Evolutionary conservation across 2,113 vertebrate genomes (phyloP), one percentile per base, ranked within the genome.

Genomic region (Microtus richardsoni): DNA sequence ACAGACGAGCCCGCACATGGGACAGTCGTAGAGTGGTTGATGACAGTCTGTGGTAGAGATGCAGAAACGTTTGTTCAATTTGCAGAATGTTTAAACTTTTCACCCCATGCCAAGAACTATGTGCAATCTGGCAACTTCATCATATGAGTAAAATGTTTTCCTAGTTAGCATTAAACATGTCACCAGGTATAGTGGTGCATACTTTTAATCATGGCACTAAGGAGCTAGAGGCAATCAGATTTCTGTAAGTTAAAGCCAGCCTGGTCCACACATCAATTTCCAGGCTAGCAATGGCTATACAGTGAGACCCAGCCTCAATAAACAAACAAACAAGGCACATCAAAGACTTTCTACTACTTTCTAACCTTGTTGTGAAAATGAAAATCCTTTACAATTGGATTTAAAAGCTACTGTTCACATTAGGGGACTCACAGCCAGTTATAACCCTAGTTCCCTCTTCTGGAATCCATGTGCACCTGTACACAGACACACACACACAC

Each of bases 1-100:
- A 98, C 99, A 99, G 49, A 99, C 97, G 89, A 99, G 98, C 21
- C 97, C 93, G 97, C 99, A 99, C 98, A 99, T 97, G 26, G 99
- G 99, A 94, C 99, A 99, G n/a, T 99, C 97, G 94, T 99, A 99
- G 0, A 97, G 90, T 49, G 97, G 96, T 52, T 98, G 97, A 92
- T 7, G 62, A 94, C 75, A 91, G 92, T 75, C 98, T 97, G 47
- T 17, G 49, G 96, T 74, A 97, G 91, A 97, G 92, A 98, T 41
- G 97, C 16, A 98, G 97, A 94, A n/a, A 68, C 80, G 41, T 60
- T 90, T 52, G 6, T 66, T 96, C 93, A 89, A 86, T 86, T 91
- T 93, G 82, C 54, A 22, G 44, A 88, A 78, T 19, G 94, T 87
- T 91, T 49, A 95, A 30, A 60, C 62, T 89, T 75, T 94, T 94